phyloP scores from a whole-genome alignment of 2,113 vertebrate genomes.

The Calidris pygmaea region DNA sequence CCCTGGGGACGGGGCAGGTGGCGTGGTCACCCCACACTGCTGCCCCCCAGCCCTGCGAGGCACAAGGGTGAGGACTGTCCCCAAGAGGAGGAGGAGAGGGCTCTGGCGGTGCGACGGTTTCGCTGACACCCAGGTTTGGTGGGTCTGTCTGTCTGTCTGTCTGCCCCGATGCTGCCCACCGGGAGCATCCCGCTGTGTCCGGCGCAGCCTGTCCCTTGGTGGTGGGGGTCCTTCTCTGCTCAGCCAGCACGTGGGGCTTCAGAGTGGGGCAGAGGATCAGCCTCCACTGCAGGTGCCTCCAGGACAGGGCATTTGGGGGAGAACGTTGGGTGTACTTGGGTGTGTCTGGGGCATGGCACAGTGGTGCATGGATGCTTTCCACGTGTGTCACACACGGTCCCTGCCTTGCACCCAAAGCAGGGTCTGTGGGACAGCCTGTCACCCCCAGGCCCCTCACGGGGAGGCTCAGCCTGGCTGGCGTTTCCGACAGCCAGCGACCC shows the following conservation, averaged over 20 bases:
- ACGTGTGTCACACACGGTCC: accelerated
- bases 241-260: accelerated
- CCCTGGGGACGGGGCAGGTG: accelerated
- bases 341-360: accelerated
- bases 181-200: accelerated
- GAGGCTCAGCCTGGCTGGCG: not conserved
- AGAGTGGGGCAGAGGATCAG: not conserved
- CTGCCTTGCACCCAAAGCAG: accelerated
- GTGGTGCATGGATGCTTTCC: accelerated
- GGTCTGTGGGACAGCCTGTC: accelerated
- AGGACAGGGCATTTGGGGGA: accelerated
- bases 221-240: not conserved
- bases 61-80: not conserved
- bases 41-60: not conserved
- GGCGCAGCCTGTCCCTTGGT: no score
- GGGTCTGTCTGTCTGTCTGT: not conserved
- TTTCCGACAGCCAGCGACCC: no score
- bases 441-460: accelerated
- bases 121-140: not conserved
- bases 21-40: accelerated
- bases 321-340: accelerated
- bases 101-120: not conserved
- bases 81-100: not conserved
- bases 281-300: accelerated
- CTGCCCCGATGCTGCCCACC: accelerated